Evolutionary conservation across 2,797 vertebrate genomes (phyloP).

Genomic region (Avahi laniger): DNA sequence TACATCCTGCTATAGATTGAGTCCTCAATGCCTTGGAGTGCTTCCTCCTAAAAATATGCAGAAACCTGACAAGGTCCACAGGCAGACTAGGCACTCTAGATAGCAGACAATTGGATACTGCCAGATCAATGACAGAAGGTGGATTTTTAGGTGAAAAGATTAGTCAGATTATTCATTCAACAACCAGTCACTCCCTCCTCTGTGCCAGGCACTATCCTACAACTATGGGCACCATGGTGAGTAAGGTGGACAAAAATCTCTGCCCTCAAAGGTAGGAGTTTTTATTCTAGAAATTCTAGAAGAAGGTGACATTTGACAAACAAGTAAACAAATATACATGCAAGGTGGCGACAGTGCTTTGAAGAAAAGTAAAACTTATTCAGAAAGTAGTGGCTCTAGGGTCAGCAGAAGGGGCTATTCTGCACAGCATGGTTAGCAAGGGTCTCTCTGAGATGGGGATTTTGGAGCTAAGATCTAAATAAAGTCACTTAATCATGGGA

Average conservation of each 20-base stretch:
- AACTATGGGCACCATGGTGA: background rate
- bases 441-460: background rate
- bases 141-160: background rate
- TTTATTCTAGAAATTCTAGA: background rate
- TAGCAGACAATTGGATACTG: background rate
- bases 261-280: background rate
- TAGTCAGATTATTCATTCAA: background rate
- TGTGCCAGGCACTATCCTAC: background rate
- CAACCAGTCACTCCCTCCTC: background rate
- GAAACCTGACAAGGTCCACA: background rate
- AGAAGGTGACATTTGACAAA: background rate
- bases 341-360: background rate
- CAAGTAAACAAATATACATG: background rate
- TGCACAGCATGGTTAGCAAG: background rate
- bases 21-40: background rate
- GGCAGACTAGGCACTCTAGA: background rate
- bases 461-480: background rate
- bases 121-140: background rate
- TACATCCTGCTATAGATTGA: accelerated
- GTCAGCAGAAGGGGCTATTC: background rate
- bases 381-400: background rate
- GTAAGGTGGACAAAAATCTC: background rate
- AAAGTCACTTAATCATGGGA: background rate
- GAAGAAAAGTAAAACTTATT: background rate
- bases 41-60: too few species aligned